Percentiles rank a stretch among this genome's conserved stretches.
Evolutionary conservation across 2,888 invertebrate genomes (phyloP).

Genomic region (Lacanobia oleracea): DNA sequence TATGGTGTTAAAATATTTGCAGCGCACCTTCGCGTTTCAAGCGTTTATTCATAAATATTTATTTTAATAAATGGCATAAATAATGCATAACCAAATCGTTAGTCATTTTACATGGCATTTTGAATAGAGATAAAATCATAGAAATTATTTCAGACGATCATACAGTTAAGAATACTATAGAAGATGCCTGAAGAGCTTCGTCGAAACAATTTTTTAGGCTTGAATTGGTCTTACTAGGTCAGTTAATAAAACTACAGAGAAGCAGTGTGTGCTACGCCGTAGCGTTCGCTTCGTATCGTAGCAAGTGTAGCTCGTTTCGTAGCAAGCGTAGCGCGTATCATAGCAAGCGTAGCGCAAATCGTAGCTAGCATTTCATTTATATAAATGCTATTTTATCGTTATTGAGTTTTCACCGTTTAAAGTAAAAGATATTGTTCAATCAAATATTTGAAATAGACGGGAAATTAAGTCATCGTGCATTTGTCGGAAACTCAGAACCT

Average conservation of each 20-base stretch:
- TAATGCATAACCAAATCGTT: background rate
- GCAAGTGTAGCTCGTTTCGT: constrained; percentile 2
- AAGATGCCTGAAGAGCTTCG: background rate
- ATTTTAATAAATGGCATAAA: constrained; percentile 12
- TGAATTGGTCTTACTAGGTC: background rate
- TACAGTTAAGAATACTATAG: background rate
- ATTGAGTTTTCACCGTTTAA: background rate
- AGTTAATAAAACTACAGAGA: background rate
- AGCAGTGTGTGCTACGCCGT: constrained; percentile 21
- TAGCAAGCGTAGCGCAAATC: too few relatives aligned
- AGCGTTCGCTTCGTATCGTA: background rate
- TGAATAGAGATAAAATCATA: background rate
- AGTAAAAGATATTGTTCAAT: background rate
- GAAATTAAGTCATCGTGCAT: background rate
- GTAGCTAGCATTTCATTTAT: too few relatives aligned
- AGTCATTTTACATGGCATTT: background rate
- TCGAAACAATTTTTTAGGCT: background rate
- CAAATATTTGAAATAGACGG: background rate
- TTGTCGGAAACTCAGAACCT: background rate
- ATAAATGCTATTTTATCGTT: background rate
- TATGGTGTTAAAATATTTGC: constrained; percentile 16
- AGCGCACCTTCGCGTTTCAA: background rate
- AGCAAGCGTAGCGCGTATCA: background rate
- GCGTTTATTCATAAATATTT: background rate
- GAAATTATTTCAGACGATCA: background rate